Conservation (phyloP, 2,888 invertebrate genomes). For the Cepaea hortensis region DNA sequence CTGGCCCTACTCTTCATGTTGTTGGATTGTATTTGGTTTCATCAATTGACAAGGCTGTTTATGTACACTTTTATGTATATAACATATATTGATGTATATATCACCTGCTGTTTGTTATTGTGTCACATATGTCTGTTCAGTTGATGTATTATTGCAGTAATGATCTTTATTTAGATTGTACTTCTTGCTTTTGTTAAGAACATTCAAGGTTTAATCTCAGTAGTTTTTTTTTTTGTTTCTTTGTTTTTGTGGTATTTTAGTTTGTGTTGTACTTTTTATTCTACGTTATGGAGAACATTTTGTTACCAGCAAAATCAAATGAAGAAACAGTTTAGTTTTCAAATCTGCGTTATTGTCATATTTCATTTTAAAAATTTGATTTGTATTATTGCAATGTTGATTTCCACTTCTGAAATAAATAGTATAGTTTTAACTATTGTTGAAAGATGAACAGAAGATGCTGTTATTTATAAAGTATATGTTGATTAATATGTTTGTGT, state of each 20-base stretch:
- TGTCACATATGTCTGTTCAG: neutral
- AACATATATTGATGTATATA: neutral
- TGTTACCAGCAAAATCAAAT: conserved; percentile 9
- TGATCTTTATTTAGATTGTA: neutral
- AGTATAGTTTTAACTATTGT: neutral
- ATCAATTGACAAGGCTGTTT: neutral
- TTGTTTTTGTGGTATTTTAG: neutral
- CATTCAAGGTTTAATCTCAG: neutral
- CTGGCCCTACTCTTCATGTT: neutral
- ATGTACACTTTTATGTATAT: neutral
- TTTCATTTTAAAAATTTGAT: too few species aligned
- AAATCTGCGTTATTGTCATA: too few species aligned
- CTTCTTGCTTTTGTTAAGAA: neutral
- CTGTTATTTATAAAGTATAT: too few species aligned
- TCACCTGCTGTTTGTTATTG: neutral
- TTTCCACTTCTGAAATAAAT: too few species aligned
- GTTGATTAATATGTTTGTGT: too few species aligned
- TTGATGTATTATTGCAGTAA: neutral
- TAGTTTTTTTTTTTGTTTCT: neutral
- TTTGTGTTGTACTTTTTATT: neutral
- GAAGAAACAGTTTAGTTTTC: too few species aligned
- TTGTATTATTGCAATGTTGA: too few species aligned
- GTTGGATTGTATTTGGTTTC: neutral
- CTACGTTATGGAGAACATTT: neutral
- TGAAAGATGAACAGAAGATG: neutral